phyloP scores from a whole-genome alignment of 2,113 vertebrate genomes.

The Paedocypris sp. region DNA sequence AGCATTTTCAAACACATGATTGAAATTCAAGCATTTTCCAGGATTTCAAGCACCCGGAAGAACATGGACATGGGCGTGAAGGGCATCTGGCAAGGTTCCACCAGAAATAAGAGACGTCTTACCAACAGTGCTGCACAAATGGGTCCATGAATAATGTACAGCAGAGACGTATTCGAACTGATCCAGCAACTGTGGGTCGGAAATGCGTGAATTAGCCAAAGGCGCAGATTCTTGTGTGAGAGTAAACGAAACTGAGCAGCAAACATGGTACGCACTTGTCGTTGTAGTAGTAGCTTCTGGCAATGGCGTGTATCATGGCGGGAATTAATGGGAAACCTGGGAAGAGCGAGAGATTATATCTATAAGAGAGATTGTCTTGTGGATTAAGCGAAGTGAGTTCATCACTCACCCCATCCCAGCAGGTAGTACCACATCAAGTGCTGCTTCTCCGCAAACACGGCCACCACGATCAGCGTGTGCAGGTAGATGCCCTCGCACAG shows the following conservation, averaged over 20 bases:
- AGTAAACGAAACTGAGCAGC: too few relatives aligned
- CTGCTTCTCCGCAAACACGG: conserved; percentile 95
- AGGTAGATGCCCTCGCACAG: conserved; percentile 95
- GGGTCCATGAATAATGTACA: conserved; percentile 95
- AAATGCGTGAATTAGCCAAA: conserved; percentile 3
- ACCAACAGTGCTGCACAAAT: conserved; percentile 93
- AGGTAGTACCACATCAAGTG: conserved; percentile 96
- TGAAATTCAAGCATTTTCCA: too few relatives aligned
- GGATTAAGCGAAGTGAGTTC: background rate
- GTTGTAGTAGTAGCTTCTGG: conserved; percentile 87
- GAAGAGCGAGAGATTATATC: conserved; percentile 11
- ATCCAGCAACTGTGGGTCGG: conserved; percentile 81
- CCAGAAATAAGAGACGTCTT: conserved; percentile 46
- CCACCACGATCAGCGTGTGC: conserved; percentile 95
- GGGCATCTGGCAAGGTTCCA: too few relatives aligned
- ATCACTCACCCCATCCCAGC: conserved; percentile 86
- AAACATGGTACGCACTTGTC: conserved; percentile 92
- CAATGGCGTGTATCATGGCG: conserved; percentile 80
- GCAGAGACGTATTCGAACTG: conserved; percentile 88
- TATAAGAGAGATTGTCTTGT: too few relatives aligned
- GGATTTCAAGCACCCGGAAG: too few relatives aligned
- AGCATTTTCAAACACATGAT: too few relatives aligned
- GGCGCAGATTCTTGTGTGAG: too few relatives aligned
- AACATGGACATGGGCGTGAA: too few relatives aligned
- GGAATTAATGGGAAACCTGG: conserved; percentile 91